Evolutionary conservation across 2,797 vertebrate genomes (phyloP).

Genomic region (Gobionotothen gibberifrons): DNA sequence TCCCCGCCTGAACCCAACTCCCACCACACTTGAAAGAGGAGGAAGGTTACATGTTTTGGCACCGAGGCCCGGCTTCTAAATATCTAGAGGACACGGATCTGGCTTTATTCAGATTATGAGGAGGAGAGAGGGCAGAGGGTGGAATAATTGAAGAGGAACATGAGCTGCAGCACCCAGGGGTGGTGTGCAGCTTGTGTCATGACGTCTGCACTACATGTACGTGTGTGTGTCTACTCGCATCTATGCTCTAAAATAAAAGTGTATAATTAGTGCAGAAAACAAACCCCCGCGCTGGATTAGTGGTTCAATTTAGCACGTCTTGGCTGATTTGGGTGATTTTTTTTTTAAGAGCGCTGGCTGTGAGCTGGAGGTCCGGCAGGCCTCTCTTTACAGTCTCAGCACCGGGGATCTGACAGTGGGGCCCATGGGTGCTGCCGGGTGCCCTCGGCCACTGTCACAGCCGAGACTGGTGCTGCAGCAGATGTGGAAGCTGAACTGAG

Average conservation of each 20-base stretch:
- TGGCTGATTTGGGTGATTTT: constrained; percentile 53
- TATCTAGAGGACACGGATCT: constrained; percentile 75
- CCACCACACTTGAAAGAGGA: constrained; percentile 54
- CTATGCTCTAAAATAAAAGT: constrained; percentile 48
- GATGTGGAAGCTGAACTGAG: constrained; percentile 76
- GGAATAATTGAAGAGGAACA: constrained; percentile 74
- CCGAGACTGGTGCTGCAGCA: constrained; percentile 63
- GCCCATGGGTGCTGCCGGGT: constrained; percentile 61
- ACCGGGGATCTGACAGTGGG: constrained; percentile 71
- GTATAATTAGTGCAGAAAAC: constrained; percentile 54
- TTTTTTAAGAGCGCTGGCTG: constrained; percentile 39
- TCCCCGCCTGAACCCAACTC: constrained; percentile 31
- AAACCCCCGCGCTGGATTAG: constrained; percentile 48
- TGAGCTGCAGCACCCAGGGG: constrained; percentile 64
- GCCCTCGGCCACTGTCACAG: constrained; percentile 77
- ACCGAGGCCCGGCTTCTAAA: constrained; percentile 63
- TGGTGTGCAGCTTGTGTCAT: constrained; percentile 21
- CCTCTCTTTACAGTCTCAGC: constrained; percentile 59
- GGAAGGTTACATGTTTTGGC: constrained; percentile 73
- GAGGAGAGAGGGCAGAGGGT: constrained; percentile 63
- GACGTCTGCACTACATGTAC: constrained; percentile 34
- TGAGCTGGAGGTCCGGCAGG: constrained; percentile 65
- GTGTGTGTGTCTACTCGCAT: constrained; percentile 45
- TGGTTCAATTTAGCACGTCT: constrained; percentile 65
- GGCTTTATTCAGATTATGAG: constrained; percentile 67